Evolutionary conservation across 1,140 invertebrate species (phyloP).

Genomic region (Aplysia californica): DNA sequence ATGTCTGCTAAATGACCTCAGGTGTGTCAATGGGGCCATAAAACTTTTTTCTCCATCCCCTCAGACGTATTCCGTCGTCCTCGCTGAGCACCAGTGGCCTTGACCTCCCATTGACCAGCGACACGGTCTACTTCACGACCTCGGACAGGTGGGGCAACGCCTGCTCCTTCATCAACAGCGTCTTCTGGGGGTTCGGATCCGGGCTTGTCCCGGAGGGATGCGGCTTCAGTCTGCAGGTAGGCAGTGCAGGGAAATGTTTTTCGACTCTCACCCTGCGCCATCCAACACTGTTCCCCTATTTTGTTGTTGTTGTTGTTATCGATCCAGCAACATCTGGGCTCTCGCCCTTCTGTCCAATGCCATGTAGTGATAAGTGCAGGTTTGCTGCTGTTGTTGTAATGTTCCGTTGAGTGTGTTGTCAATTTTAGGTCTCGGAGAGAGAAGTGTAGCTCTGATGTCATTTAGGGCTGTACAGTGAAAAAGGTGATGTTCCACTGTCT

Average conservation of each 20-base stretch:
- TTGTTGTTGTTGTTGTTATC: not conserved
- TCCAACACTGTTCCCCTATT: not conserved
- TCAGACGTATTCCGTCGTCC: not conserved
- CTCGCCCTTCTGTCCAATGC: too few species aligned
- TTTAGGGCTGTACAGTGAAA: too few species aligned
- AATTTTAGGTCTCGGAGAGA: too few species aligned
- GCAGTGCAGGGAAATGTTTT: not conserved
- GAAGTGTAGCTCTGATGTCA: too few species aligned
- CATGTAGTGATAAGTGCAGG: too few species aligned
- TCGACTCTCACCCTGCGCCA: not conserved
- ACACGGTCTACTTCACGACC: constrained; percentile 68
- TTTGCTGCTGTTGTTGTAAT: too few species aligned
- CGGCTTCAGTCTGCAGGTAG: constrained; percentile 67
- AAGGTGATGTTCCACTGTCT: too few species aligned
- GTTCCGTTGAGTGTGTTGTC: too few species aligned
- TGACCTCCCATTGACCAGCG: constrained; percentile 33
- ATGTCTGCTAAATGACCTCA: too few species aligned
- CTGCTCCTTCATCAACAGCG: constrained; percentile 68
- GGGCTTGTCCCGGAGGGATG: constrained; percentile 67
- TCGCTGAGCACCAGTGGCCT: not conserved
- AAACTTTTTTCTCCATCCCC: too few species aligned
- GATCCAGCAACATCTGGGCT: too few species aligned
- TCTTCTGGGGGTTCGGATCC: constrained; percentile 67
- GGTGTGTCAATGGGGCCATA: too few species aligned
- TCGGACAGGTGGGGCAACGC: constrained; percentile 67